These are phyloP conservation scores for Hylaeus volcanicus DNA, from an alignment of 1,140 invertebrate genomes.

Conservation along the genomic window DNA sequence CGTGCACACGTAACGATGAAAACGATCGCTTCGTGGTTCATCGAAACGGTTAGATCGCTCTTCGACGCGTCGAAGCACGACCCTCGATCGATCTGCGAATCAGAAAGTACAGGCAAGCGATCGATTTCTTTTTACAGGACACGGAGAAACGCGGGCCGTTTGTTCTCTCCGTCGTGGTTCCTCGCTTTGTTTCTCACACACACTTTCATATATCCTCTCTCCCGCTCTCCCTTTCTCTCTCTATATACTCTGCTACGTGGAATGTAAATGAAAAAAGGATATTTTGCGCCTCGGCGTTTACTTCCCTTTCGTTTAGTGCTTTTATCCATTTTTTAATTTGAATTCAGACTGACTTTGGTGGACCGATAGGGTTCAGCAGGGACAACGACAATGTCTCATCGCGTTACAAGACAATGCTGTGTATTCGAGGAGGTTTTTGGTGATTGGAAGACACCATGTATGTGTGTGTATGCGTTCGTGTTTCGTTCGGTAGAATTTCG, in stretches of 20 bases:
- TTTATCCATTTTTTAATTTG: background rate
- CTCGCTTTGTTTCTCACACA: slow-evolving; percentile 10
- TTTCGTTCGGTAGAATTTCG: slow-evolving; percentile 39
- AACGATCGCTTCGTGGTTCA: background rate
- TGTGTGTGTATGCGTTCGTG: too few relatives aligned
- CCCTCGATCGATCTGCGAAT: slow-evolving; percentile 41
- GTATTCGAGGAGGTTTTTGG: background rate
- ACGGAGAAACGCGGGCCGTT: slow-evolving; percentile 45
- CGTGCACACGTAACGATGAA: too few relatives aligned
- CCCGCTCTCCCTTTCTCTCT: slow-evolving; percentile 13
- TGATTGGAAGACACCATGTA: slow-evolving; percentile 45
- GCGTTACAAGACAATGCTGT: slow-evolving; percentile 17
- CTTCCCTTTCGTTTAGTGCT: background rate
- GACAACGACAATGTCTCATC: slow-evolving; percentile 5
- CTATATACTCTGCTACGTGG: slow-evolving; percentile 52
- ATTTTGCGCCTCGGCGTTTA: slow-evolving; percentile 36
- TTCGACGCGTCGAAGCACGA: background rate
- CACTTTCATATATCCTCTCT: slow-evolving; percentile 17
- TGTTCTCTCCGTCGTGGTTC: slow-evolving; percentile 55
- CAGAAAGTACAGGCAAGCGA: slow-evolving; percentile 42
- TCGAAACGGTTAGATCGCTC: too few relatives aligned
- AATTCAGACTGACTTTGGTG: background rate
- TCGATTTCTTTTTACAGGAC: slow-evolving; percentile 45
- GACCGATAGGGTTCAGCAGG: background rate
- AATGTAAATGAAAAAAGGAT: slow-evolving; percentile 63